Base-by-base conservation (phyloP, 1,140 invertebrate genomes). In the Drosophila saltans region DNA sequence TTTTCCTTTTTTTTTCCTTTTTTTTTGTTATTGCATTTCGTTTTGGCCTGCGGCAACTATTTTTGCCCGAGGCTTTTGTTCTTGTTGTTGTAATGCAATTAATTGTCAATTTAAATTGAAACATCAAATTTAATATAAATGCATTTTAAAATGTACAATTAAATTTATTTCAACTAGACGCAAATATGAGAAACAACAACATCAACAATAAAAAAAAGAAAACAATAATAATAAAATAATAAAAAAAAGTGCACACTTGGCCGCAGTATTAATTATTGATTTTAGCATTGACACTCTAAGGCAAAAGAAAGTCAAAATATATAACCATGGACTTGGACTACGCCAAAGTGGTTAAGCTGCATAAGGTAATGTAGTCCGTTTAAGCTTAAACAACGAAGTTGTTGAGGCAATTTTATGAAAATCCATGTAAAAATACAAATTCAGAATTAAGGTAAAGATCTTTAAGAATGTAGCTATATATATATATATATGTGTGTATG, bases 21-120 rank as follows among this genome's bases (percentile, higher is more conserved):
- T 36, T 36, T 36, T 36, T 36, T 36, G 63, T 40, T 69, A 52
- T 52, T 52, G 45, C 21, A 52, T 52, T 41, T 52, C 55, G 24
- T 43, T 55, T 64, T 30, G 33, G 33, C 60, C 60, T 26, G 36
- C 33, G 57, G 33, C 57, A 59, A 39, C 57, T 39, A 40, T 59
- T 59, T 59, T 9, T 59, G 33, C 57, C 57, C 8, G 33, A 24
- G 57, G 57, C 57, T 59, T 59, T 52, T 52, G 21, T 59, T 59
- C n/a, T 36, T 75, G 36, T 81, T 86, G 64, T 86, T 86, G 80
- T 80, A 88, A 88, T 82, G 58, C 76, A 88, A 86, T 86, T 88
- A 86, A 88, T 83, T 88, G 79, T 71, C 83, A 82, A 75, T 86
- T 86, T 86, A 88, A 86, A 88, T 83, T 82, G 80, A 86, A 80